phyloP scores from a whole-genome alignment of 2,888 invertebrate species.

The Barypeithes pellucidus region DNA sequence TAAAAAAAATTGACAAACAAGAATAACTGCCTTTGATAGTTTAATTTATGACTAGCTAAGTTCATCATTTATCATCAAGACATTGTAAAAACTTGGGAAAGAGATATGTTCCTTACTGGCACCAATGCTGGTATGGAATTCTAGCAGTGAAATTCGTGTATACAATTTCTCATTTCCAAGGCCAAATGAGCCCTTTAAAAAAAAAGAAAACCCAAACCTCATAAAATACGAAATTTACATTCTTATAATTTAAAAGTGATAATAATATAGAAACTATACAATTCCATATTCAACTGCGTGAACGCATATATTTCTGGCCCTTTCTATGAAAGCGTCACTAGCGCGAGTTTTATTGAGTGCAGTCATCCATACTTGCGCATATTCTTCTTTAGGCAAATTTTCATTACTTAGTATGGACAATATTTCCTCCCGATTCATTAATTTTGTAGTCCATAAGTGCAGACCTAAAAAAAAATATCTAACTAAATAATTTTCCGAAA shows the following conservation, averaged over 20 bases:
- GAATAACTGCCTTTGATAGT: too few species aligned
- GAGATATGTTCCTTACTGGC: too few species aligned
- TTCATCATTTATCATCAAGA: too few species aligned
- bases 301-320: not conserved
- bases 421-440: not conserved
- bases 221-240: too few species aligned
- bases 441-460: constrained; percentile 8
- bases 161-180: too few species aligned
- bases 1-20: too few species aligned
- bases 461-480: not conserved
- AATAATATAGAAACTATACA: not conserved
- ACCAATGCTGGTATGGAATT: too few species aligned
- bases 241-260: not conserved
- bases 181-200: too few species aligned
- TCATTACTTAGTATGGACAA: not conserved
- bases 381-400: not conserved
- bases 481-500: not conserved
- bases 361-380: not conserved
- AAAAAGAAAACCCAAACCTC: too few species aligned
- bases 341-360: not conserved
- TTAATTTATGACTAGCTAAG: too few species aligned
- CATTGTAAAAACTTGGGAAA: too few species aligned
- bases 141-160: too few species aligned
- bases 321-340: constrained; percentile 19
- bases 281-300: constrained; percentile 20